Evolutionary conservation across 2,113 vertebrate species (phyloP).

Genomic region (Nesoenas mayeri): DNA sequence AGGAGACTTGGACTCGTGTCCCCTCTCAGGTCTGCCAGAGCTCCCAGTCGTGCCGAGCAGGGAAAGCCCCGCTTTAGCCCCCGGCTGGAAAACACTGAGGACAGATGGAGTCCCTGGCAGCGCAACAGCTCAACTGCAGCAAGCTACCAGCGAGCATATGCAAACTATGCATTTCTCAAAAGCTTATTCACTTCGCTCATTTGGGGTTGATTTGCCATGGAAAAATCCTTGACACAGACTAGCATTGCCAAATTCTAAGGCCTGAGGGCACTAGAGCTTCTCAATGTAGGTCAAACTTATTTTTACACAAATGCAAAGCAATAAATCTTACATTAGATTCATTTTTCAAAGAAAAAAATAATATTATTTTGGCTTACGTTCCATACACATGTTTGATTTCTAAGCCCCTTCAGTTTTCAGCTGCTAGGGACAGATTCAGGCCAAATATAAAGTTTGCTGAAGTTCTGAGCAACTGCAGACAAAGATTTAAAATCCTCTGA

Average conservation of each 20-base stretch:
- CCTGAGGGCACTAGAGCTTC: background rate
- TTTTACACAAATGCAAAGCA: background rate
- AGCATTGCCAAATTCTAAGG: constrained; percentile 18
- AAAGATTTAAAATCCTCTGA: background rate
- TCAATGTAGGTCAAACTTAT: constrained; percentile 3
- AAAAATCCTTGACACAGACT: constrained; percentile 19
- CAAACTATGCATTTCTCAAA: background rate
- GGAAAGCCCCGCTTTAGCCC: constrained; percentile 1
- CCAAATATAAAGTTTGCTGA: background rate
- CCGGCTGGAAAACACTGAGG: background rate
- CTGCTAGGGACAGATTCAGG: background rate
- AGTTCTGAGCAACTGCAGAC: background rate
- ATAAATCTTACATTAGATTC: background rate
- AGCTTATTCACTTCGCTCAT: background rate
- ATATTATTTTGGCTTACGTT: background rate
- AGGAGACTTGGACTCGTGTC: accelerated
- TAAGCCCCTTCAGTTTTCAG: background rate
- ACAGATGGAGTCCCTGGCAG: constrained; percentile 53
- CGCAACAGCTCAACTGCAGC: constrained; percentile 12
- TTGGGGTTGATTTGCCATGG: background rate
- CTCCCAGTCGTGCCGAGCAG: background rate
- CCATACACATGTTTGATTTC: background rate
- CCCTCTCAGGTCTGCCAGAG: background rate
- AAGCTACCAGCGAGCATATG: constrained; percentile 1
- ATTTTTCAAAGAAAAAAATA: background rate